phyloP scores from a whole-genome alignment of 2,113 vertebrate genomes.

The Thermophis baileyi region DNA sequence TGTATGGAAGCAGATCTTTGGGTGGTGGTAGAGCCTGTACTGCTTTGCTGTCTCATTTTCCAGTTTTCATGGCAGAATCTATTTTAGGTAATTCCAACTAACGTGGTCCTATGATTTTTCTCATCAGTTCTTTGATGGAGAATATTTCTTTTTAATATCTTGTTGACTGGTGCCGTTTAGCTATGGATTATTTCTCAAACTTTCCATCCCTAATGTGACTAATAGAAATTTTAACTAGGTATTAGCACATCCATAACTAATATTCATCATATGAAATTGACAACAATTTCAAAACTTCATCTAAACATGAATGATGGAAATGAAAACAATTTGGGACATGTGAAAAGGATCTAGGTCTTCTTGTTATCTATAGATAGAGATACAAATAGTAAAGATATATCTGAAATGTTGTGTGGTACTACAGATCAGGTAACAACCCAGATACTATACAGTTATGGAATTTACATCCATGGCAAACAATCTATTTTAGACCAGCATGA shows the following conservation, averaged over 20 bases:
- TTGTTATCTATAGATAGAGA: neutral
- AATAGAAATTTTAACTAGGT: constrained; percentile 12
- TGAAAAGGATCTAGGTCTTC: neutral
- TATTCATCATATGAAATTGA: constrained; percentile 18
- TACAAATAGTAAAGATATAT: neutral
- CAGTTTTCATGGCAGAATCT: neutral
- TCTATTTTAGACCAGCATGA: neutral
- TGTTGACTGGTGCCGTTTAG: constrained; percentile 10
- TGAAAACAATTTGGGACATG: neutral
- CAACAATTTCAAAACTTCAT: neutral
- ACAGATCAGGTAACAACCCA: neutral
- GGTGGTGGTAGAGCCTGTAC: neutral
- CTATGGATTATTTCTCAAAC: neutral
- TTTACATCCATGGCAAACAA: neutral
- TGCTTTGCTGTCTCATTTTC: neutral
- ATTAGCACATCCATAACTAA: constrained; percentile 11
- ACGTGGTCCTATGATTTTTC: neutral
- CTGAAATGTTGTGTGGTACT: neutral
- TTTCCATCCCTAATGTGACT: neutral
- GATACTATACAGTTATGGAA: neutral
- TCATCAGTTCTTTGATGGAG: neutral
- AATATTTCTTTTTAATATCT: constrained; percentile 1
- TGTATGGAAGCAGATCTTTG: neutral
- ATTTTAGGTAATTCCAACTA: neutral
- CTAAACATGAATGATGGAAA: neutral